Percentiles rank a stretch among this genome's conserved stretches.
phyloP scores from a whole-genome alignment of 2,113 vertebrate genomes.

The Cettia cetti region DNA sequence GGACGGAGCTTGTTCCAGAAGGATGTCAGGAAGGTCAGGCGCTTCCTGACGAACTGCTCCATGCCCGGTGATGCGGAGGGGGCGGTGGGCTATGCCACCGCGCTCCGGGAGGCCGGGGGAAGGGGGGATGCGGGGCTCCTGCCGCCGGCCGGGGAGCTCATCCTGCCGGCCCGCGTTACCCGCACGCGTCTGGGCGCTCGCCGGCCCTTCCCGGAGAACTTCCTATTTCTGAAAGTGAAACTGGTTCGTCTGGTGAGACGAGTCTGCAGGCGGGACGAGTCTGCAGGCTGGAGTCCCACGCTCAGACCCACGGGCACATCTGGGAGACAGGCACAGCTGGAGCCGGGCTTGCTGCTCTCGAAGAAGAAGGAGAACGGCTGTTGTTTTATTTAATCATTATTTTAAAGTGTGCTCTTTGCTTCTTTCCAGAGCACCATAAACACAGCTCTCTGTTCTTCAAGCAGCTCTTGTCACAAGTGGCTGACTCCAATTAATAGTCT shows the following conservation, averaged over 20 bases:
- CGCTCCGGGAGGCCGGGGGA: rapidly evolving
- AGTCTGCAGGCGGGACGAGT: constrained; percentile 19
- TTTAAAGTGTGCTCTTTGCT: neutral
- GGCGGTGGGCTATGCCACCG: neutral
- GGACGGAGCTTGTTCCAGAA: constrained; percentile 92
- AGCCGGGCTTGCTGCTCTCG: neutral
- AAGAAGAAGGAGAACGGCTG: neutral
- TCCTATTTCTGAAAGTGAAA: constrained; percentile 63
- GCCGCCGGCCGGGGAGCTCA: neutral
- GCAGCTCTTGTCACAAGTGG: constrained; percentile 36
- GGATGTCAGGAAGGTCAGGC: constrained; percentile 76
- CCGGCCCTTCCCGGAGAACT: neutral
- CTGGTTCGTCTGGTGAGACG: constrained; percentile 51
- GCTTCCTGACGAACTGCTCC: constrained; percentile 85
- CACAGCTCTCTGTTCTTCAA: neutral
- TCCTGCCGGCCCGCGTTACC: neutral
- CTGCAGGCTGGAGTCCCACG: constrained; percentile 1
- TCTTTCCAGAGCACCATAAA: neutral
- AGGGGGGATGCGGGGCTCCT: neutral
- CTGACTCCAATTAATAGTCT: neutral
- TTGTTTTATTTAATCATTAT: neutral
- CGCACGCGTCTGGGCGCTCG: constrained; percentile 16
- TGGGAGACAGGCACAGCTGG: constrained; percentile 39
- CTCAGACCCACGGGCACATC: constrained; percentile 42
- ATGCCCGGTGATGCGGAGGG: neutral